phyloP scores from a whole-genome alignment of 1,140 invertebrate genomes.

The Pteromalus puparum region DNA sequence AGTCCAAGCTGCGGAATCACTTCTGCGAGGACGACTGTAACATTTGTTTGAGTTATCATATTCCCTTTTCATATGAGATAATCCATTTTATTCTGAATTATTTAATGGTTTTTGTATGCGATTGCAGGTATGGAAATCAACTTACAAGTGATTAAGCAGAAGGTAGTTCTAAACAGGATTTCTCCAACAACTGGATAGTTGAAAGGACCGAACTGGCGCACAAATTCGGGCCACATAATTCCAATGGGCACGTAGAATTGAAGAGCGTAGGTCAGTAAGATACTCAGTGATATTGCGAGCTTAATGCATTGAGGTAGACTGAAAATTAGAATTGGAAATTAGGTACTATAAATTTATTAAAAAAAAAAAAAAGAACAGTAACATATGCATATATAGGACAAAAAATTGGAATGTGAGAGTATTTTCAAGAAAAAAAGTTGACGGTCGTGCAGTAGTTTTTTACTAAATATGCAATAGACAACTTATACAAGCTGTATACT shows the following conservation, averaged over 20 bases:
- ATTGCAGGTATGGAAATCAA: conserved; percentile 51
- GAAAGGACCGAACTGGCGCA: conserved; percentile 73
- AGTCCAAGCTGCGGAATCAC: conserved; percentile 88
- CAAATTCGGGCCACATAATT: conserved; percentile 78
- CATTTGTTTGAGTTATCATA: not conserved
- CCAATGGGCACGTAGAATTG: conserved; percentile 90
- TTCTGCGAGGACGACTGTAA: conserved; percentile 84
- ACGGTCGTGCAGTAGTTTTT: too few relatives aligned
- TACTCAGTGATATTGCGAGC: conserved; percentile 84
- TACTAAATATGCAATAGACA: too few relatives aligned
- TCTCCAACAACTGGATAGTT: conserved; percentile 77
- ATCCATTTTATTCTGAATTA: not conserved
- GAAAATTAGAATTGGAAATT: conserved; percentile 54
- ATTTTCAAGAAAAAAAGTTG: too few relatives aligned
- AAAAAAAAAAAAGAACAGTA: too few relatives aligned
- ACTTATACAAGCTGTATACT: too few relatives aligned
- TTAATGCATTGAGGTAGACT: conserved; percentile 79
- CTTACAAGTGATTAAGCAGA: conserved; percentile 88
- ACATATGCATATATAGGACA: too few relatives aligned
- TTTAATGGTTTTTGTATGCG: not conserved
- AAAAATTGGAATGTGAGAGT: too few relatives aligned
- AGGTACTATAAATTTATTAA: too few relatives aligned
- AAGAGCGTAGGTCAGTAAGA: conserved; percentile 88
- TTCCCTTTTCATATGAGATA: too few relatives aligned
- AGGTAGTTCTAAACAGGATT: conserved; percentile 78